Evolutionary conservation across 2,797 vertebrate genomes (phyloP).

Genomic region (Coregonus suidteri): DNA sequence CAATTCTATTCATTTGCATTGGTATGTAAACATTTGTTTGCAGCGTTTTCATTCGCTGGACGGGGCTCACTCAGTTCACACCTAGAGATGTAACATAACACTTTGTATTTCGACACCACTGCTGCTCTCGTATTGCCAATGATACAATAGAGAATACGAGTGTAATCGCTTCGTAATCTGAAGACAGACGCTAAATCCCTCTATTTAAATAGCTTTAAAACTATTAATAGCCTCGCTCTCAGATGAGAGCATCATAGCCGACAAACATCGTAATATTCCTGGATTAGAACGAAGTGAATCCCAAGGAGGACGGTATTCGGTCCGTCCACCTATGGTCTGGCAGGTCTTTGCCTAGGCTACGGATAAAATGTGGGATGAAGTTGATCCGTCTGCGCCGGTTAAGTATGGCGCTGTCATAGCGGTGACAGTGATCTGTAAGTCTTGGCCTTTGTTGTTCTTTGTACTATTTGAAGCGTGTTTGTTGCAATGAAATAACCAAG

Average conservation of each 20-base stretch:
- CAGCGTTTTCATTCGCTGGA: neutral
- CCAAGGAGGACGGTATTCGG: neutral
- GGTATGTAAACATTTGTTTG: neutral
- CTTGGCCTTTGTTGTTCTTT: slow-evolving; percentile 20
- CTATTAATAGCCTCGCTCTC: slow-evolving; percentile 33
- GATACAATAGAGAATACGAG: neutral
- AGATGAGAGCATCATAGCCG: slow-evolving; percentile 11
- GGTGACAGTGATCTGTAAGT: slow-evolving; percentile 41
- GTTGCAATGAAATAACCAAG: neutral
- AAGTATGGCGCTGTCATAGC: slow-evolving; percentile 28
- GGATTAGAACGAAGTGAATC: slow-evolving; percentile 6
- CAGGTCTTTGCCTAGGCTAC: neutral
- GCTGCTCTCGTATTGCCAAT: slow-evolving; percentile 7
- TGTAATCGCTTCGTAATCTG: slow-evolving; percentile 32
- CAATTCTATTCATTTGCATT: neutral
- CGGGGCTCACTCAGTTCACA: neutral
- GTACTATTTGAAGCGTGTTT: neutral
- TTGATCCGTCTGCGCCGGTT: slow-evolving; percentile 8
- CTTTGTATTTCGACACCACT: neutral
- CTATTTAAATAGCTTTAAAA: slow-evolving; percentile 35
- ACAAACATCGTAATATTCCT: slow-evolving; percentile 6
- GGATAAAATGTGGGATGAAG: slow-evolving; percentile 34
- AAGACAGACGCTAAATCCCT: slow-evolving; percentile 29
- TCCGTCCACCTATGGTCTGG: slow-evolving; percentile 4
- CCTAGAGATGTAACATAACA: neutral